A percentile compares a stretch with the other conserved stretches of the same genome.
phyloP scores from a whole-genome alignment of 2,797 vertebrate species.

The Oreochromis mossambicus region DNA sequence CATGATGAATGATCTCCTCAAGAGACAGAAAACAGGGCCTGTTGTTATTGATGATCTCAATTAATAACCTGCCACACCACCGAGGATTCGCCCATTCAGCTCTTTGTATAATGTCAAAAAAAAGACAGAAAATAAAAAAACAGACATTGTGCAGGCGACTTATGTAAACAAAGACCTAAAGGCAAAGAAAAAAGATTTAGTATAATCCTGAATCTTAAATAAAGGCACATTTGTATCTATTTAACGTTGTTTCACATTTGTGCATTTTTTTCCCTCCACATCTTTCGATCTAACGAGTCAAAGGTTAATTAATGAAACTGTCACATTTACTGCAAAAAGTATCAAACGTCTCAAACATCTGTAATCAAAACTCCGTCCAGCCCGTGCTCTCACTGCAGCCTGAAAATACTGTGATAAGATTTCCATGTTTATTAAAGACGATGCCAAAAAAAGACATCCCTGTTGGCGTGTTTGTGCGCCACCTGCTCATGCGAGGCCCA shows the following conservation, averaged over 20 bases:
- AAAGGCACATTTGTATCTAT: neutral
- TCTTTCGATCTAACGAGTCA: neutral
- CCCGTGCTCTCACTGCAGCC: neutral
- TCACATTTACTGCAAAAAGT: neutral
- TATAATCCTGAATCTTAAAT: neutral
- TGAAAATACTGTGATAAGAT: constrained; percentile 31
- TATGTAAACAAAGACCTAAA: neutral
- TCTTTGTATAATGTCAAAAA: constrained; percentile 6
- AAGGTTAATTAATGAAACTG: neutral
- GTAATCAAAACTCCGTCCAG: constrained; percentile 33
- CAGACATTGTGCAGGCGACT: neutral
- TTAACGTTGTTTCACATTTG: neutral
- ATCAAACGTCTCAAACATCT: constrained; percentile 6
- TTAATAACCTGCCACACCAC: constrained; percentile 68
- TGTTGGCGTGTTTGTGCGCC: constrained; percentile 40
- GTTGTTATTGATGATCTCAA: constrained; percentile 79
- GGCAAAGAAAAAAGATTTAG: neutral
- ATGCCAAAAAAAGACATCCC: constrained; percentile 44
- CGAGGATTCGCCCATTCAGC: constrained; percentile 23
- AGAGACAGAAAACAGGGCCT: constrained; percentile 56
- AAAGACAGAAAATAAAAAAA: neutral
- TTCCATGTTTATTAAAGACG: constrained; percentile 29
- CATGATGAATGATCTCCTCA: constrained; percentile 72
- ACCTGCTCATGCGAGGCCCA: constrained; percentile 53
- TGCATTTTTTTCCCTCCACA: neutral